Base-by-base conservation (phyloP, 2,888 invertebrate species). In the Kryphioiulus occultus region DNA sequence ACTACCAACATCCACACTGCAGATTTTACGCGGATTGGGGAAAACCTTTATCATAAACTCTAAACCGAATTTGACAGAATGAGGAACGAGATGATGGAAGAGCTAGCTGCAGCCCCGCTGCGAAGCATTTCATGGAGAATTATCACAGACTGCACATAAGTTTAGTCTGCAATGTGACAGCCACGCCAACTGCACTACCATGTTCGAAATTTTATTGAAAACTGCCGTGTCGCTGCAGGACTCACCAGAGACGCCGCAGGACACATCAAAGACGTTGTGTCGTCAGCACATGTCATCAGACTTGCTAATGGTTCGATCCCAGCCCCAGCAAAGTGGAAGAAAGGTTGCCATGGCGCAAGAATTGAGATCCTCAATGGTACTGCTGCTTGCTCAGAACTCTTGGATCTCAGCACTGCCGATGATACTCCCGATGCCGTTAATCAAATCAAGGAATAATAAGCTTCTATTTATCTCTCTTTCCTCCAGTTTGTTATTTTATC, bases 401-500 rank as follows among this genome's bases (percentile, higher is more conserved):
- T 7, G 35, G 44, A 44, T 44, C 44, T 44, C 44, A 44, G 44
- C 44, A 44, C 3, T 44, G 12, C 44, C 26, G 78, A 30, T 78
- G 78, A 78, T 78, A 78, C 78, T 30, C 26, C 12, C 15, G 78
- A 30, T 78, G 78, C 30, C 15, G 26, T 78, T 78, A 78, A 78
- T 78, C 78, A 78, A 78, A 78, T 78, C 78, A 30, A 17, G 3
- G 78, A 78, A 78, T 78, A 78, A 78, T 17, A 78, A 78, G 9
- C 22, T 17, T 10, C 68, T 68, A 35, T 35, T 59, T 68, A 10
- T 68, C 22, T 68, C 26, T 78, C 78, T 30, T 15, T 30, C 78
- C 26, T 30, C 78, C 15, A 3, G 78, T 78, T 78, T 78, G 78
- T 78, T 78, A 78, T 78, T 78, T 78, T 78, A 78, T 78, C 78